Percentiles rank a stretch among this genome's conserved stretches.
Evolutionary conservation across 2,797 vertebrate genomes (phyloP).

Genomic region (Falco columbarius): DNA sequence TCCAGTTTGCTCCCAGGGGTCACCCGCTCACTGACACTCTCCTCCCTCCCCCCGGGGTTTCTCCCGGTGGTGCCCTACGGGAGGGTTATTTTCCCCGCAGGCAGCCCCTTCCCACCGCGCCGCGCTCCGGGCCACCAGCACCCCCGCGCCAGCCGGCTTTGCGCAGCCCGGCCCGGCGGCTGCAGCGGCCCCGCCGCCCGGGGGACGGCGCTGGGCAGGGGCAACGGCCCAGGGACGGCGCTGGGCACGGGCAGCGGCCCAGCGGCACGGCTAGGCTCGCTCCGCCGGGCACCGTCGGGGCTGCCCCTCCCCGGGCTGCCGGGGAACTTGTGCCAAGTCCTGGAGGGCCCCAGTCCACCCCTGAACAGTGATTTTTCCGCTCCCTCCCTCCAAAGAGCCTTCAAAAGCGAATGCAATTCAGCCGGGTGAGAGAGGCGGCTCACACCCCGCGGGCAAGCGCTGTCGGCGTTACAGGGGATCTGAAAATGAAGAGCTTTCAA

Average conservation of each 20-base stretch:
- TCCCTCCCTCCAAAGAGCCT: neutral
- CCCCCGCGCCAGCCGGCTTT: neutral
- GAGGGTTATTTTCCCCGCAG: accelerated
- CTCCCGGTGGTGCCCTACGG: neutral
- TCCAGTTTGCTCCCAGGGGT: too few relatives aligned
- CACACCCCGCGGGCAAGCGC: neutral
- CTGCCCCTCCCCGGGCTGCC: neutral
- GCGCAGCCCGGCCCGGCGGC: neutral
- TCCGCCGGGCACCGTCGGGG: neutral
- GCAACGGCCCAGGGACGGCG: neutral
- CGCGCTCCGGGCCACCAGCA: neutral
- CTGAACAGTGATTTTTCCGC: neutral
- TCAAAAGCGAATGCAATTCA: neutral
- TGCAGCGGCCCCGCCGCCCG: neutral
- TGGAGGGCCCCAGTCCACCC: neutral
- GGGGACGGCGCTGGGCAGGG: neutral
- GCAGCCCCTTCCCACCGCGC: neutral
- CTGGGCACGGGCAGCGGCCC: neutral
- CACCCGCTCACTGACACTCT: too few relatives aligned
- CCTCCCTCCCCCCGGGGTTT: neutral
- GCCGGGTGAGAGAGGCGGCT: neutral
- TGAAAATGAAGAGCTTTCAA: neutral
- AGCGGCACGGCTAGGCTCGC: neutral
- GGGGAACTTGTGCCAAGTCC: neutral
- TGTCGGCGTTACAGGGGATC: neutral